Evolutionary conservation across 2,888 invertebrate genomes (phyloP).

Genomic region (Tolmerus cingulatus): DNA sequence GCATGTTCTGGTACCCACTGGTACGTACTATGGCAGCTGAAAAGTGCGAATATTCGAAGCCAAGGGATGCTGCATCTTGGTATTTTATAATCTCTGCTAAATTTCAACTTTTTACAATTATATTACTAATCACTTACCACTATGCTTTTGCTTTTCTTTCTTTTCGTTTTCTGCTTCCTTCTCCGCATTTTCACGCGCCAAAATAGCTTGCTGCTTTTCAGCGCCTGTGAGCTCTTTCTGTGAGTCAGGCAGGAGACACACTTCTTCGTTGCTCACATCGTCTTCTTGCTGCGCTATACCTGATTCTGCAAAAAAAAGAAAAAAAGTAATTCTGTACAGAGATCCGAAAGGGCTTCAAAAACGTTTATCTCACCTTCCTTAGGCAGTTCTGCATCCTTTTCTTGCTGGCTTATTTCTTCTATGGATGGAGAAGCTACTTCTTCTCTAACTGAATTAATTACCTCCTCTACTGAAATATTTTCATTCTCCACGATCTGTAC

Average conservation of each 20-base stretch:
- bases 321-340: background rate
- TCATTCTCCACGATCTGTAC: background rate
- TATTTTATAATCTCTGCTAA: too few relatives aligned
- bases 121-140: background rate
- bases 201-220: constrained; percentile 69
- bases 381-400: background rate
- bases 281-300: background rate
- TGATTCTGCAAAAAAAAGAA: constrained; percentile 63
- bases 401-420: background rate
- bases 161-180: constrained; percentile 52
- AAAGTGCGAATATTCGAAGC: too few relatives aligned
- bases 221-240: constrained; percentile 73
- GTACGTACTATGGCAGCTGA: too few relatives aligned
- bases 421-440: background rate
- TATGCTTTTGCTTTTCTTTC: constrained; percentile 9
- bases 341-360: background rate
- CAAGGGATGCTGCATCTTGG: too few relatives aligned
- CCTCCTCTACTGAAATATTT: background rate
- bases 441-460: background rate
- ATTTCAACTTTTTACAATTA: background rate
- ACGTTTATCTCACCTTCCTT: background rate
- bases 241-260: constrained; percentile 74
- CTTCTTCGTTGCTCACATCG: constrained; percentile 64
- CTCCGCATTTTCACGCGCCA: constrained; percentile 59
- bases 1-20: too few relatives aligned